These are phyloP conservation scores for Setophaga coronata DNA, from an alignment of 2,113 vertebrate species.

Conservation along the genomic window DNA sequence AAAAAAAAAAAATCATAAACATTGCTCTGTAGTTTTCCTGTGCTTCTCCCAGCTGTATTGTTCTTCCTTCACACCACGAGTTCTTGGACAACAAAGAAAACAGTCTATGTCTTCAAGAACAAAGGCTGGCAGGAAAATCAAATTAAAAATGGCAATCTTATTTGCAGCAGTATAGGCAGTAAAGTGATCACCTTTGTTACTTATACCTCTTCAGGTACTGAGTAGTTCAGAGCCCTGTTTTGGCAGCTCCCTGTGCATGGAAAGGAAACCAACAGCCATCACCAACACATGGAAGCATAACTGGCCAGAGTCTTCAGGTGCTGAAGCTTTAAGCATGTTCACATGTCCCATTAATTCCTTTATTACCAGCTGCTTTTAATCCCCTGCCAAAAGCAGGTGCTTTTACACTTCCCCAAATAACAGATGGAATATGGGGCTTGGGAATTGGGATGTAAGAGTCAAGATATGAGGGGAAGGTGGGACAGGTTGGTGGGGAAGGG, in stretches of 20 bases:
- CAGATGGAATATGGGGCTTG: neutral
- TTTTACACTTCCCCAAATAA: neutral
- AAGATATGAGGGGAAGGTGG: fast-evolving
- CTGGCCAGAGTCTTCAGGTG: neutral
- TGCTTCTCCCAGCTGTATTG: neutral
- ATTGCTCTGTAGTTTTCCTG: neutral
- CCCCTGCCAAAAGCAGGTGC: slow-evolving; percentile 11
- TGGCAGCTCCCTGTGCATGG: neutral
- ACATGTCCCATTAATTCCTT: neutral
- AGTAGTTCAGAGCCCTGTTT: neutral
- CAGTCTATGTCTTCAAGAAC: neutral
- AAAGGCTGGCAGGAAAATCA: neutral
- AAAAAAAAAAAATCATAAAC: neutral
- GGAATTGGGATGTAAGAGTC: neutral
- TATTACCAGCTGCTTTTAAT: slow-evolving; percentile 1
- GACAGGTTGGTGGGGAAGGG: neutral
- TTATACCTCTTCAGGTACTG: neutral
- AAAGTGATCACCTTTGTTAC: neutral
- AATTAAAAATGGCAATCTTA: neutral
- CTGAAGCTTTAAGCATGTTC: neutral
- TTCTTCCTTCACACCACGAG: neutral
- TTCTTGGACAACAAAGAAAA: slow-evolving; percentile 2
- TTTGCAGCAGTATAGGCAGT: neutral
- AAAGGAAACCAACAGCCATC: neutral
- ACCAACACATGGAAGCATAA: neutral